These are phyloP conservation scores for Phalloptychus januarius DNA, from an alignment of 2,797 vertebrate genomes.

Conservation along the genomic window DNA sequence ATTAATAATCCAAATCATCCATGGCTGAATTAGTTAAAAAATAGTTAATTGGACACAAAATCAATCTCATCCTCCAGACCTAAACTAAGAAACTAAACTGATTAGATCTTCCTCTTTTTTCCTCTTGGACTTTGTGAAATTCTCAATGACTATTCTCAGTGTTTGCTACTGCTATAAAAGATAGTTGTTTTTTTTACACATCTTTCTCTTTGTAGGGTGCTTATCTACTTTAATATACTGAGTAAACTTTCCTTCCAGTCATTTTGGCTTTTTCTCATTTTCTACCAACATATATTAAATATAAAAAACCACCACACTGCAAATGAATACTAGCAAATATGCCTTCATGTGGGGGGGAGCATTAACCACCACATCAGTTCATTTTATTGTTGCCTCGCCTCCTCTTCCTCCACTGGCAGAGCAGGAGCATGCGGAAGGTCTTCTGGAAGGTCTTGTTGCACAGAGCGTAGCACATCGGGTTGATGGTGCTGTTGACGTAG, in stretches of 20 bases:
- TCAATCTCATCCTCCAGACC: background rate
- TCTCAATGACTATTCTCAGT: background rate
- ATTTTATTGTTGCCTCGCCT: slow-evolving; percentile 79
- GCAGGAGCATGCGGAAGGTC: slow-evolving; percentile 95
- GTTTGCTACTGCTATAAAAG: background rate
- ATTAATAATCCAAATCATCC: background rate
- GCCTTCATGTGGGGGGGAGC: background rate
- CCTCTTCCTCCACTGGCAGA: slow-evolving; percentile 94
- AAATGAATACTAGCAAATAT: slow-evolving; percentile 27
- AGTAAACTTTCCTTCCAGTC: slow-evolving; percentile 4
- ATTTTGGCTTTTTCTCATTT: slow-evolving; percentile 30
- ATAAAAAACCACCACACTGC: slow-evolving; percentile 44
- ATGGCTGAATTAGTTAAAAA: background rate
- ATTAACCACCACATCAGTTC: slow-evolving; percentile 45
- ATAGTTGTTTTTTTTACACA: background rate
- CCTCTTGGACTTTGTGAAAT: background rate
- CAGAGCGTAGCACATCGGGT: slow-evolving; percentile 98
- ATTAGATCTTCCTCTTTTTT: background rate
- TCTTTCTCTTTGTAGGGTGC: background rate
- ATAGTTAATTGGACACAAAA: background rate
- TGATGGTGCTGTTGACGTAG: slow-evolving; percentile 98
- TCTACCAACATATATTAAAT: slow-evolving; percentile 35
- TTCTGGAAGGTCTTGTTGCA: slow-evolving; percentile 99
- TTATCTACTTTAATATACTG: slow-evolving; percentile 1
- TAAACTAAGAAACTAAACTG: background rate